Base-by-base conservation (phyloP, 2,888 invertebrate genomes). In the Melitaea athalia region DNA sequence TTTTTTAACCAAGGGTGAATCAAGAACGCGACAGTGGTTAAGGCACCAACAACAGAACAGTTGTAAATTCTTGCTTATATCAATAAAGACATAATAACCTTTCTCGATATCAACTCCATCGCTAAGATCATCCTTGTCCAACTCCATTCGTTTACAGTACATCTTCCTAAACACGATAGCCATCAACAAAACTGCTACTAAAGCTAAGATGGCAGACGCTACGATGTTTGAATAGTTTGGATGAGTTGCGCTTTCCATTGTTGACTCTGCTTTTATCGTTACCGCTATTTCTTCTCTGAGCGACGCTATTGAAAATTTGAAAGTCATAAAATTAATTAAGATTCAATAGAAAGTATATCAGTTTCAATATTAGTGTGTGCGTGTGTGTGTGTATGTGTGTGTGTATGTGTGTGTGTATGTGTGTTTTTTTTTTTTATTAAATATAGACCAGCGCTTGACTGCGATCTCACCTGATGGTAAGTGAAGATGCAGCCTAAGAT, bases 251-350 rank as follows among this genome's bases (percentile, higher is more conserved):
- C 76, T 82, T 63, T 85, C 81, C 82, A 87, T 85, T 0, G 90
- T 89, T 0, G 89, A 88, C 52, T 87, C 85, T 0, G 90, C 91
- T 70, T 85, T 87, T 33, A 88, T 82, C 0, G 89, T 88, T 0
- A 89, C 86, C 0, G 83, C 86, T 0, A 83, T 79, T 70, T 89
- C 90, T 72, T 87, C 89, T 78, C 81, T 83, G 0, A 90, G 68
- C 0, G 88, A 85, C 31, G 81, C 91, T 91, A 76, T 17, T 61
- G 72, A n/a, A 15, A 33, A 47, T 68, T 38, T 24, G 24, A 24
- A 24, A 24, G 24, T 24, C 24, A 24, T 24, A 24, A 24, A 1
- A 24, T 24, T 24, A 24, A 24, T 3, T 24, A 24, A 24, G 24
- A 24, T 24, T 24, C 24, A 24, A 24, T 24, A 24, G 24, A 24